Conservation (phyloP, 2,888 invertebrate genomes). For the Herminia tarsipennalis region DNA sequence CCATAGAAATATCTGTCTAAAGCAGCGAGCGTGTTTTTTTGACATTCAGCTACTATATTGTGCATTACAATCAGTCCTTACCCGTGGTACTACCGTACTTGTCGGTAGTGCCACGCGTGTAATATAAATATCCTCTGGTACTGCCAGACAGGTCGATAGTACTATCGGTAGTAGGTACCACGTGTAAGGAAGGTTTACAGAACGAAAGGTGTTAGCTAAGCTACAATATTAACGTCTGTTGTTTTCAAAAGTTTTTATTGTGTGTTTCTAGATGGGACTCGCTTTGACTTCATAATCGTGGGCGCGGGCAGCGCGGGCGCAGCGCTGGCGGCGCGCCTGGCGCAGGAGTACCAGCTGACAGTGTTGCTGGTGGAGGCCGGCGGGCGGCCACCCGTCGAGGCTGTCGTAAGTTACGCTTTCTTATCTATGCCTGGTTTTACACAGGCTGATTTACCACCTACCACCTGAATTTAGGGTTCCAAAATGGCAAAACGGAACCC, state of each 20-base stretch:
- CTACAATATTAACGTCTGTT: neutral
- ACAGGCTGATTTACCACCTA: no score
- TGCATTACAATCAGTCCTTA: neutral
- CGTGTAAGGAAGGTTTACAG: no score
- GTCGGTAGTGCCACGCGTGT: neutral
- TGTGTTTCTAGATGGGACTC: constrained; percentile 60
- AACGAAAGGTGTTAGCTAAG: neutral
- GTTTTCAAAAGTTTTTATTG: no score
- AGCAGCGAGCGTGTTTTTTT: no score
- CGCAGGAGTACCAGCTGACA: constrained; percentile 40
- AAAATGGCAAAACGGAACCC: no score
- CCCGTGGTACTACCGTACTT: neutral
- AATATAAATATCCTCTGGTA: neutral
- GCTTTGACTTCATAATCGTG: constrained; percentile 71
- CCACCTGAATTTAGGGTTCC: no score
- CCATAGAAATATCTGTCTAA: no score
- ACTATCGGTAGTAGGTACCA: no score
- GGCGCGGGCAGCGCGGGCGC: constrained; percentile 73
- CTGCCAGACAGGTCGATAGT: no score
- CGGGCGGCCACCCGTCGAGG: constrained; percentile 65
- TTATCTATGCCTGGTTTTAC: no score
- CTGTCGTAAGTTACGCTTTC: constrained; percentile 70
- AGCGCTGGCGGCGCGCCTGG: constrained; percentile 65
- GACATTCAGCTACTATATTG: no score
- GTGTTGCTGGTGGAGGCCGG: constrained; percentile 77